phyloP scores from a whole-genome alignment of 2,797 vertebrate genomes.

The Oreochromis mossambicus region DNA sequence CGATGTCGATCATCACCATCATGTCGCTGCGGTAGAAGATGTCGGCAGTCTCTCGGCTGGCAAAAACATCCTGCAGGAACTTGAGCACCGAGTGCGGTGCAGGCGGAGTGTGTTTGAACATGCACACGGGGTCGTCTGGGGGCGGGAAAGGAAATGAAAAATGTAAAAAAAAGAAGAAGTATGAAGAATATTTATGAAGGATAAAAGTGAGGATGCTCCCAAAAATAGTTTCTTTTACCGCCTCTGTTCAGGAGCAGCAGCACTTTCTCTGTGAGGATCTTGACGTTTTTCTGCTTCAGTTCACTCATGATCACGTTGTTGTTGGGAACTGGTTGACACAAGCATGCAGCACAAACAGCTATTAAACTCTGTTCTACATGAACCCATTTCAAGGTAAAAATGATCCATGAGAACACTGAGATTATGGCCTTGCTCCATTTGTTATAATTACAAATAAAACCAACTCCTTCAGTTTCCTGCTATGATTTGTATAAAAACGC shows the following conservation, averaged over 20 bases:
- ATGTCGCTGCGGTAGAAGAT: constrained; percentile 98
- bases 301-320: constrained; percentile 92
- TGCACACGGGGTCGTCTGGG: constrained; percentile 91
- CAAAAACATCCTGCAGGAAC: constrained; percentile 94
- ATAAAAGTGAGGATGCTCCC: background rate
- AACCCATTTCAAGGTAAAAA: background rate
- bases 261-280: constrained; percentile 92
- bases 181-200: background rate
- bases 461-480: background rate
- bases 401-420: background rate
- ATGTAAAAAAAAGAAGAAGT: background rate
- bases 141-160: background rate
- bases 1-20: constrained; percentile 99
- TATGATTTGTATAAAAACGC: background rate
- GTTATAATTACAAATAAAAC: background rate
- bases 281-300: constrained; percentile 89
- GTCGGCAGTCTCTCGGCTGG: constrained; percentile 80
- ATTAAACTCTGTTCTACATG: background rate
- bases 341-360: background rate
- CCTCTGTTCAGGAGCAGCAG: constrained; percentile 93
- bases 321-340: constrained; percentile 78
- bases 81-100: constrained; percentile 92
- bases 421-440: background rate
- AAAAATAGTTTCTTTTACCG: constrained; percentile 74
- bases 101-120: constrained; percentile 92